A percentile compares a stretch with the other conserved stretches of the same genome.
phyloP scores from a whole-genome alignment of 2,888 invertebrate genomes.

The Cerceris rybyensis region DNA sequence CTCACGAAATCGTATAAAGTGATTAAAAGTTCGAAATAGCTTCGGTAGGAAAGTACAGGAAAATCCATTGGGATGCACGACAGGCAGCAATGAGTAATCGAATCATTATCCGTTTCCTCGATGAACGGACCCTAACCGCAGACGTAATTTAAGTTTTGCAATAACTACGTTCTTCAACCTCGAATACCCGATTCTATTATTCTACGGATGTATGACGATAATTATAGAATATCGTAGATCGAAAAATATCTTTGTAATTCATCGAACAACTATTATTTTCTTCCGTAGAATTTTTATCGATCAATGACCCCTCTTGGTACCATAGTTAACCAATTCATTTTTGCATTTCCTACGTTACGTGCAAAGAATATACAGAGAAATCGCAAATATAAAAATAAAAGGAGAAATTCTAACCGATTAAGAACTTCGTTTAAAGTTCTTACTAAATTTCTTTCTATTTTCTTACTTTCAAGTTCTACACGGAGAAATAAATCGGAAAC shows the following conservation, averaged over 20 bases:
- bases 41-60: constrained; percentile 20
- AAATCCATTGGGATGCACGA: constrained; percentile 15
- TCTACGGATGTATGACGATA: background rate
- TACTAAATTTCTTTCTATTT: background rate
- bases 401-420: background rate
- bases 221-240: background rate
- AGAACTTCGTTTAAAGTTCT: background rate
- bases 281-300: too few species aligned
- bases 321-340: too few species aligned
- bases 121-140: constrained; percentile 15
- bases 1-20: constrained; percentile 60
- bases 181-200: constrained; percentile 13
- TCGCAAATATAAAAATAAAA: too few species aligned
- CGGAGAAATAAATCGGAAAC: too few species aligned
- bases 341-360: too few species aligned
- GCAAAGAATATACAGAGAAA: too few species aligned
- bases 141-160: constrained; percentile 38
- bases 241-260: background rate
- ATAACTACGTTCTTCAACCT: constrained; percentile 16
- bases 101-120: constrained; percentile 31
- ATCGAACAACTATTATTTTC: too few species aligned
- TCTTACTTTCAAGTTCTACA: too few species aligned
- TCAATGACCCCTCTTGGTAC: too few species aligned
- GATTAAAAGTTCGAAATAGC: constrained; percentile 61
- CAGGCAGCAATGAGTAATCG: constrained; percentile 37